Evolutionary conservation across 2,797 vertebrate species (phyloP).

Genomic region (Linurgus olivaceus): DNA sequence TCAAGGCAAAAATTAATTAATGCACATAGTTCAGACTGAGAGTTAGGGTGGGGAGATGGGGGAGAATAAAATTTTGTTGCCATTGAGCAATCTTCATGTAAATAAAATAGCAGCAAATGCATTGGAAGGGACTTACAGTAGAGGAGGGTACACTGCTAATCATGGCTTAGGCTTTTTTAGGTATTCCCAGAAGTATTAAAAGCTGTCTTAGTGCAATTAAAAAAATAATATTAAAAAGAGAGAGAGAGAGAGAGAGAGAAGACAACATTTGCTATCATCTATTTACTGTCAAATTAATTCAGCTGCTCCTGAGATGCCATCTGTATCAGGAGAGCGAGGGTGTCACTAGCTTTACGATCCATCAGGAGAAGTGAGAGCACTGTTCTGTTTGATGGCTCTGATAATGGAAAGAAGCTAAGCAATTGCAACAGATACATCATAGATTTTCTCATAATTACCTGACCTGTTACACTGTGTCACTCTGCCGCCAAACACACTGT

Average conservation of each 20-base stretch:
- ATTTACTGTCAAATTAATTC: conserved; percentile 92
- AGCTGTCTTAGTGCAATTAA: conserved; percentile 80
- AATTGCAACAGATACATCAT: conserved; percentile 80
- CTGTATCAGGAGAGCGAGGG: conserved; percentile 69
- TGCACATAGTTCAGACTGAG: conserved; percentile 72
- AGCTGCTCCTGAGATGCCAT: conserved; percentile 72
- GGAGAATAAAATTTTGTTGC: conserved; percentile 76
- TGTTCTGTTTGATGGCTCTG: conserved; percentile 76
- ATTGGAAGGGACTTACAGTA: neutral
- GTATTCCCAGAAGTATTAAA: conserved; percentile 83
- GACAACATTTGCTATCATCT: conserved; percentile 80
- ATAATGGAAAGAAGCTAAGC: conserved; percentile 79
- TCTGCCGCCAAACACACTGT: conserved; percentile 76
- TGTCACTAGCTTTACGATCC: conserved; percentile 75
- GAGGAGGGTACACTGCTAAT: conserved; percentile 74
- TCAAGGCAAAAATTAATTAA: conserved; percentile 86
- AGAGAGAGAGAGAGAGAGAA: neutral
- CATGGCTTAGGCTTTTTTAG: conserved; percentile 72
- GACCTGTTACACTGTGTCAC: conserved; percentile 83
- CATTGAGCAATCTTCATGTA: conserved; percentile 86
- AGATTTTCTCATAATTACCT: conserved; percentile 82
- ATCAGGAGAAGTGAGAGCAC: conserved; percentile 68
- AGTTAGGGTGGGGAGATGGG: conserved; percentile 67
- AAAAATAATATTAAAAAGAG: conserved; percentile 58
- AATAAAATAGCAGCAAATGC: conserved; percentile 81